A percentile compares a stretch with the other conserved stretches of the same genome.
phyloP scores from a whole-genome alignment of 2,113 vertebrate genomes.

The Polypterus bichir region DNA sequence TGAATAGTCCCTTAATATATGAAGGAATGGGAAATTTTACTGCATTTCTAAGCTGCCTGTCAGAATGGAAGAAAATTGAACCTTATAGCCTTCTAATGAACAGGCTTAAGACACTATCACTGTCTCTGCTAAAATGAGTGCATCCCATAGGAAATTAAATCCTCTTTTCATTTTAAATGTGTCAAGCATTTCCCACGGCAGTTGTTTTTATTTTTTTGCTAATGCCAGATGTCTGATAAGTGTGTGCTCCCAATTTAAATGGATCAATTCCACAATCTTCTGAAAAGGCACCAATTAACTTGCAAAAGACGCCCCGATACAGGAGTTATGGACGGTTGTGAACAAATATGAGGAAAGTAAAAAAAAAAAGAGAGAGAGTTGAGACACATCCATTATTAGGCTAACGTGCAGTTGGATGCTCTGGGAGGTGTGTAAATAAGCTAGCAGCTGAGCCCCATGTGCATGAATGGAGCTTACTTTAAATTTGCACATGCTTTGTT shows the following conservation, averaged over 20 bases:
- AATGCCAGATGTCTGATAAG: not conserved
- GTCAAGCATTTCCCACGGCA: not conserved
- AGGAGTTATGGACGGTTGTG: not conserved
- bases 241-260: not conserved
- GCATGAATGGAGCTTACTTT: no score
- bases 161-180: constrained; percentile 3
- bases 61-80: not conserved
- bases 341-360: not conserved
- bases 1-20: no score
- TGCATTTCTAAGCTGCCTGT: not conserved
- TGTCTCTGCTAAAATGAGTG: constrained; percentile 1
- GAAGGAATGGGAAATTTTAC: not conserved
- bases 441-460: no score
- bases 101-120: not conserved
- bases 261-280: not conserved
- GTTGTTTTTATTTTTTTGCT: not conserved
- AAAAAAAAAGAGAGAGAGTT: not conserved
- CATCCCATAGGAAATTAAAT: not conserved
- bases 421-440: not conserved
- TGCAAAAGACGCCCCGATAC: not conserved
- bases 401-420: not conserved
- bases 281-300: not conserved
- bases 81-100: constrained; percentile 2
- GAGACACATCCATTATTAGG: not conserved
- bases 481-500: no score